phyloP scores from a whole-genome alignment of 2,113 vertebrate genomes.

The Nestor notabilis region DNA sequence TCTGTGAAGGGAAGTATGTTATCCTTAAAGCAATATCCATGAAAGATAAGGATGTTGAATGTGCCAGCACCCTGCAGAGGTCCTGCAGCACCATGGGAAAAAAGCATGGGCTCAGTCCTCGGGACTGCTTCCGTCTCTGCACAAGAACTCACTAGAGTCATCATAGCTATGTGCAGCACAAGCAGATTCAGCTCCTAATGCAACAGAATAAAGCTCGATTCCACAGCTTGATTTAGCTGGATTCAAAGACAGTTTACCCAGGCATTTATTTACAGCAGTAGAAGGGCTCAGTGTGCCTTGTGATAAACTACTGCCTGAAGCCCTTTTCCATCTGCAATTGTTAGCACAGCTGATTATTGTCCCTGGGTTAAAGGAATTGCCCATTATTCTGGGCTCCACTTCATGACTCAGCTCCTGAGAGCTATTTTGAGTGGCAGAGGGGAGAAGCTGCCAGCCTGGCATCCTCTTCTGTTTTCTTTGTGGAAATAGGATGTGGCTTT shows the following conservation, averaged over 20 bases:
- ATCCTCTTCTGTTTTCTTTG: not conserved
- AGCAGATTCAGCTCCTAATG: not conserved
- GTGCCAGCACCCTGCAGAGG: not conserved
- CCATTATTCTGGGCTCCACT: not conserved
- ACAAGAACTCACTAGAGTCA: too few relatives aligned
- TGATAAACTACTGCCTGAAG: not conserved
- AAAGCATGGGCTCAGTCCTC: accelerated
- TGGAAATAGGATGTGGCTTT: not conserved
- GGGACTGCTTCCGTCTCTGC: not conserved
- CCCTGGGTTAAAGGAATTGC: not conserved
- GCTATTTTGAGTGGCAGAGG: not conserved
- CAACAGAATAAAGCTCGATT: not conserved
- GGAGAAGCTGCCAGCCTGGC: slow-evolving; percentile 20
- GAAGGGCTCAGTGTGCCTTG: not conserved
- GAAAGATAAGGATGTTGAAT: not conserved
- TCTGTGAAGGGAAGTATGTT: not conserved
- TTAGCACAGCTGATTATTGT: not conserved
- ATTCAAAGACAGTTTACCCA: not conserved
- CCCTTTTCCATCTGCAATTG: not conserved
- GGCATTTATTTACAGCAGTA: not conserved
- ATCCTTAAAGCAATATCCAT: not conserved
- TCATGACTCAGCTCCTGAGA: slow-evolving; percentile 31
- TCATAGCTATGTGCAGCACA: not conserved
- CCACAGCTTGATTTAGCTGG: not conserved
- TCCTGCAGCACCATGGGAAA: accelerated